A percentile compares a stretch with the other conserved stretches of the same genome.
Conservation (phyloP, 2,888 invertebrate genomes). For the Lottia scabra region DNA sequence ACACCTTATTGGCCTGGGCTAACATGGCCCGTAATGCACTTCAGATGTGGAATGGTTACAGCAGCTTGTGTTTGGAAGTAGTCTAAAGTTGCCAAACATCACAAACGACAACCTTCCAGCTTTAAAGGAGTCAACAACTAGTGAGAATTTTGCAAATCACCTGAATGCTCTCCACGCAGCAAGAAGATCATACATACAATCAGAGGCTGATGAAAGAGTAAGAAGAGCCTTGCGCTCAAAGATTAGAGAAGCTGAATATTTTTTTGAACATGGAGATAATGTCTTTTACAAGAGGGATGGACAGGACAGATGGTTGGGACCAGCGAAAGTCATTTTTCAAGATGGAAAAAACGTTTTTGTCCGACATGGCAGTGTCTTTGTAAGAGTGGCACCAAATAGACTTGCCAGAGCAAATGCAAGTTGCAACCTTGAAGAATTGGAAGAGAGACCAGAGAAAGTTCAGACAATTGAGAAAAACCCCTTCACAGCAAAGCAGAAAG, state of each 20-base stretch:
- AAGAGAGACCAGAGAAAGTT: no score
- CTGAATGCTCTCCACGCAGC: background rate
- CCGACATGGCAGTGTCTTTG: background rate
- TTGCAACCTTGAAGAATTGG: no score
- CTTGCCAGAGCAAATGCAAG: no score
- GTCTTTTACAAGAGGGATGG: no score
- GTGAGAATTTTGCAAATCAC: background rate
- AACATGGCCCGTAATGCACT: no score
- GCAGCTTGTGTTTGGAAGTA: background rate
- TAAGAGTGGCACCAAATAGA: no score
- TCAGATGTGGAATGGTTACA: no score
- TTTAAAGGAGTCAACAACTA: background rate
- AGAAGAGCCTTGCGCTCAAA: background rate
- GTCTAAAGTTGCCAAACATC: background rate
- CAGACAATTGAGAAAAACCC: no score
- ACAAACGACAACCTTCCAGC: background rate
- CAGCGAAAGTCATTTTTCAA: slow-evolving; percentile 27
- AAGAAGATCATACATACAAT: slow-evolving; percentile 9
- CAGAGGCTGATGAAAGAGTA: background rate
- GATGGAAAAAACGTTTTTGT: slow-evolving; percentile 21
- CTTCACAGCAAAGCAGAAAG: no score
- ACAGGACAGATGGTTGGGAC: no score
- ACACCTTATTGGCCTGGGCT: no score
- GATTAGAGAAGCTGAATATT: background rate
- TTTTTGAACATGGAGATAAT: no score